Base-by-base conservation (phyloP, 2,797 vertebrate genomes). In the Pelobates cultripes region DNA sequence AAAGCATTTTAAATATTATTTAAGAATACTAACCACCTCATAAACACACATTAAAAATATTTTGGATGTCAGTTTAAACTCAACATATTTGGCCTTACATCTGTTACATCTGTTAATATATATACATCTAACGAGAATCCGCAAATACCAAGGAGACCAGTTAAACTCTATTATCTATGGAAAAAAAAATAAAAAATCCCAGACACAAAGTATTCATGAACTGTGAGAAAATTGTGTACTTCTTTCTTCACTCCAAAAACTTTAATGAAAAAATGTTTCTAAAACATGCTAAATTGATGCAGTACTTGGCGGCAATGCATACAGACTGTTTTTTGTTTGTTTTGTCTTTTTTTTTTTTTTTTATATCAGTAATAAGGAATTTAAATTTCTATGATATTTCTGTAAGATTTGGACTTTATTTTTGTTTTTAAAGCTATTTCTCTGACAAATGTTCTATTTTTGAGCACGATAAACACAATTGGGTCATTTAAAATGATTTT, bases 1-100 rank as follows among this genome's bases (percentile, higher is more conserved):
- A 57, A 82, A 63, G 80, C 41, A 82, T 77, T 15, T 60, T 40
- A 77, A 70, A 72, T 66, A 80, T 72, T 72, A 77, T 82, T 77
- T 72, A 45, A 66, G 67, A 77, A 67, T 15, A 61, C 4, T 77
- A 71, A 45, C 60, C 69, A 67, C 68, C 60, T 72, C 69, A 51
- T 66, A 82, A 72, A 72, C 63, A 74, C 41, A 13, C 42, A 55
- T 64, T 55, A 44, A 57, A 77, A 42, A 77, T 66, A 71, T 77
- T 77, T 13, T 81, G 73, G 57, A 82, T 72, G 80, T 55, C 45
- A 67, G 68, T 57, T 77, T 55, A 44, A 43, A 14, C 45, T 64
- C 72, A 77, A 82, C 60, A 66, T 77, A 75, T 75, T 67, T 82
- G 80, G 69, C 80, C 42, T 67, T 15, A 74, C 60, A 71, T 72